Conservation (phyloP, 1,140 invertebrate species). For the Octopus bimaculoides region DNA sequence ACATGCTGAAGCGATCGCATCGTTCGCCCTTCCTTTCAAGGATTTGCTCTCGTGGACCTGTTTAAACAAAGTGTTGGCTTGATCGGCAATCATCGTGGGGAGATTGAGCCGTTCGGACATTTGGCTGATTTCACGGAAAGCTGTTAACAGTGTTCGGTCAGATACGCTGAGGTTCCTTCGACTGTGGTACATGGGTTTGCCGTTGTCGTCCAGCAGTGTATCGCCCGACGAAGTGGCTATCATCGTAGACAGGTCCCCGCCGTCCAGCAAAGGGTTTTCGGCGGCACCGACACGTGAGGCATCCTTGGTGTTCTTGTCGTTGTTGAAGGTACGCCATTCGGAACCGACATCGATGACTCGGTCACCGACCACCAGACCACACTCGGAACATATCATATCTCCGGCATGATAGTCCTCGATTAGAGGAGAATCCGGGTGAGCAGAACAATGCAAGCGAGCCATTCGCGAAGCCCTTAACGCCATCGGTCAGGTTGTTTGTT, state of each 20-base stretch:
- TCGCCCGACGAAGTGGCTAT: constrained; percentile 84
- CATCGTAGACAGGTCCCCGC: constrained; percentile 94
- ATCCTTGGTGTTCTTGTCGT: constrained; percentile 94
- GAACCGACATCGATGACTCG: constrained; percentile 99
- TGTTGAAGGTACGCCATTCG: constrained; percentile 99
- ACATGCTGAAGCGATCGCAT: constrained; percentile 98
- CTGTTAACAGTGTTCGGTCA: constrained; percentile 90
- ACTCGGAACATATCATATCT: constrained; percentile 98
- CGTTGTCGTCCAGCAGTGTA: constrained; percentile 80
- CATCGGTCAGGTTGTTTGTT: background rate
- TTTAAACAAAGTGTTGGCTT: constrained; percentile 95
- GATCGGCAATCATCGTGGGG: constrained; percentile 73
- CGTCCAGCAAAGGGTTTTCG: constrained; percentile 89
- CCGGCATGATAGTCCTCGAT: constrained; percentile 98
- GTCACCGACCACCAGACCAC: constrained; percentile 98
- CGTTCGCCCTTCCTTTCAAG: constrained; percentile 90
- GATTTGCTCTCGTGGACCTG: constrained; percentile 95
- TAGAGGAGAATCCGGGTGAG: constrained; percentile 91
- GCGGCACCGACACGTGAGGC: constrained; percentile 94
- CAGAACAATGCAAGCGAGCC: constrained; percentile 72
- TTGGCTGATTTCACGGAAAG: constrained; percentile 92
- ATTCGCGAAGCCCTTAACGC: background rate
- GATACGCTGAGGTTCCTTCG: constrained; percentile 66
- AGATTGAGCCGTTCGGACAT: constrained; percentile 99
- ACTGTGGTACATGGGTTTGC: constrained; percentile 88